A percentile compares a stretch with the other conserved stretches of the same genome.
phyloP scores from a whole-genome alignment of 2,888 invertebrate genomes.

The Drosophila falleni region DNA sequence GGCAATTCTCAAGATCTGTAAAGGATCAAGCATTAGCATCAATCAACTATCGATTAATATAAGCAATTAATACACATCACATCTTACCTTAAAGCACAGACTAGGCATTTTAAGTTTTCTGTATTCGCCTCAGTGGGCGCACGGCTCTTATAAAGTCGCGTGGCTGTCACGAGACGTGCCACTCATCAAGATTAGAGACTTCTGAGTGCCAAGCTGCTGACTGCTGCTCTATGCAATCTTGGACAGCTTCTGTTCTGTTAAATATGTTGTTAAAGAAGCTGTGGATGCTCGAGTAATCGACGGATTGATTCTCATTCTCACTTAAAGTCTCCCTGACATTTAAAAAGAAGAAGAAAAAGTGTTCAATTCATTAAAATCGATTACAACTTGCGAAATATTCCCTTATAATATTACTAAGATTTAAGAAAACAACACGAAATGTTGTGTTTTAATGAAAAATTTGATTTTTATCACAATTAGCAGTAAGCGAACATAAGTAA shows the following conservation, averaged over 20 bases:
- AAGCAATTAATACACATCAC: constrained; percentile 1
- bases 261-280: constrained; percentile 58
- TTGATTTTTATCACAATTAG: background rate
- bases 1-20: constrained; percentile 58
- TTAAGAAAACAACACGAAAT: background rate
- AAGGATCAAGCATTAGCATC: constrained; percentile 20
- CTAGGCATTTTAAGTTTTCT: constrained; percentile 61
- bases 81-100: constrained; percentile 62
- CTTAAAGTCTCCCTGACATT: constrained; percentile 1
- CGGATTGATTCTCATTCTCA: constrained; percentile 1
- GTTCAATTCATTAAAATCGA: background rate
- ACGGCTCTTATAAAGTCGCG: constrained; percentile 71
- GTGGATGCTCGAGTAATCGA: constrained; percentile 31
- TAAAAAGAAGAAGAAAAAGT: constrained; percentile 1
- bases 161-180: constrained; percentile 63
- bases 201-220: constrained; percentile 2
- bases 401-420: background rate
- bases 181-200: constrained; percentile 63
- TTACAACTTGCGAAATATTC: background rate
- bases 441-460: background rate
- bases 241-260: constrained; percentile 46
- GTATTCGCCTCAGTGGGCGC: constrained; percentile 28
- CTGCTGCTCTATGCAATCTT: constrained; percentile 37
- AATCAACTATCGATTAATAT: constrained; percentile 1
- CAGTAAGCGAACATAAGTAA: constrained; percentile 1